These are phyloP conservation scores for Brachyalestes nurse DNA, from an alignment of 2,797 vertebrate species.

Conservation along the genomic window DNA sequence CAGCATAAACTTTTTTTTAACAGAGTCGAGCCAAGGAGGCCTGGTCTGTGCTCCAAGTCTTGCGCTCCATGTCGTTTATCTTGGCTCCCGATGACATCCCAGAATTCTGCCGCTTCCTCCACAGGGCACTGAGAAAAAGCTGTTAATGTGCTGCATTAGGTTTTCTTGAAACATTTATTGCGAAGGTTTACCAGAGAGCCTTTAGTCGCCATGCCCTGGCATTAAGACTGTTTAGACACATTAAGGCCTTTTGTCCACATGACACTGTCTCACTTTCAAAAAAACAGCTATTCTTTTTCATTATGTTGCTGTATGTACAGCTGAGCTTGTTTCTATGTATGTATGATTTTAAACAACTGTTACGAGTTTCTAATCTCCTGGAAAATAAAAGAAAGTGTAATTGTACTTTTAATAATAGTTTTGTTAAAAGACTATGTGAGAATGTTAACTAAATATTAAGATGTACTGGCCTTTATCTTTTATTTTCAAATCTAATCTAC, in stretches of 20 bases:
- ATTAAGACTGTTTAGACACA: constrained; percentile 2
- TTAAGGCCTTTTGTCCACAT: neutral
- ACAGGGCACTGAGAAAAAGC: constrained; percentile 51
- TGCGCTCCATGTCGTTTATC: constrained; percentile 55
- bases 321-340: neutral
- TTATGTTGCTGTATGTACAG: constrained; percentile 6
- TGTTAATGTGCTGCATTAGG: constrained; percentile 61
- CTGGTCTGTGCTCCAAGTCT: constrained; percentile 24
- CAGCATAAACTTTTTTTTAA: constrained; percentile 48
- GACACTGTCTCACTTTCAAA: neutral
- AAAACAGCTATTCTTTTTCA: neutral
- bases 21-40: constrained; percentile 36
- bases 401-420: too few relatives aligned
- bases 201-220: constrained; percentile 19
- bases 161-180: constrained; percentile 60
- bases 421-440: neutral
- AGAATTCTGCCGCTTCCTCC: constrained; percentile 60
- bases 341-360: neutral
- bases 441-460: too few relatives aligned
- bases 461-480: too few relatives aligned
- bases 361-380: too few relatives aligned
- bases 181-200: constrained; percentile 40
- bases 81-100: constrained; percentile 54
- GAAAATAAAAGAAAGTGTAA: too few relatives aligned
- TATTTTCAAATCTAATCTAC: too few relatives aligned